Base-by-base conservation (phyloP, 2,888 invertebrate species). In the Sinelater perroti region DNA sequence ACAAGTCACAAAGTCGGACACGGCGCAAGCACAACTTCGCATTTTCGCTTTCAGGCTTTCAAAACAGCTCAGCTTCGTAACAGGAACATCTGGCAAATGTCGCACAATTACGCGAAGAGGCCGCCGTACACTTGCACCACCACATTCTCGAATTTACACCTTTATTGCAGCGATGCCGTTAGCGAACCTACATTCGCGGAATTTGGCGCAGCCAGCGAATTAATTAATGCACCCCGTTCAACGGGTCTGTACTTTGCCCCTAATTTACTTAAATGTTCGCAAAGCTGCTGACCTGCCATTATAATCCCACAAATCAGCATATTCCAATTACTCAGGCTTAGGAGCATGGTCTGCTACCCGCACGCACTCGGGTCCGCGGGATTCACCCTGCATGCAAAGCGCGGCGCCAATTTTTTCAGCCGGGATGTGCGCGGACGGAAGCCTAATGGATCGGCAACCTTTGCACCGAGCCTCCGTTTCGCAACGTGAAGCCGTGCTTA, bases 231-330 rank as follows among this genome's bases (percentile, higher is more conserved):
- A 11, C 33, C 14, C 30, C 26, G n/a, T 49, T 11, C 13, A 35
- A 44, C 50, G 18, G 36, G 49, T 56, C 51, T 31, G 28, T 18
- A 56, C 52, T 46, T 56, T 18, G 36, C 40, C 40, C 35, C 53
- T 46, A 46, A 53, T 53, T 53, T 52, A 53, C 49, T 53, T 58
- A 58, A 53, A 47, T 58, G 53, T 54, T 45, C 40, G 53, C 30
- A 49, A 59, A 59, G 54, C 50, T 59, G 54, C 40, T 54, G 54
- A 54, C 59, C 54, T 49, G 59, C 49, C 59, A 54, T 59, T 54
- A n/a, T n/a, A 59, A 49, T 54, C 54, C 45, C 30, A 54, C 54
- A 50, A 59, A 50, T 59, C 45, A 50, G 44, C 44, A 58, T 40
- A 44, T 31, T 47, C 31, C 47, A 38, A 47, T 55, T 55, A 33